Base-by-base conservation (phyloP, 2,888 invertebrate species). In the Nomada hirtipes region DNA sequence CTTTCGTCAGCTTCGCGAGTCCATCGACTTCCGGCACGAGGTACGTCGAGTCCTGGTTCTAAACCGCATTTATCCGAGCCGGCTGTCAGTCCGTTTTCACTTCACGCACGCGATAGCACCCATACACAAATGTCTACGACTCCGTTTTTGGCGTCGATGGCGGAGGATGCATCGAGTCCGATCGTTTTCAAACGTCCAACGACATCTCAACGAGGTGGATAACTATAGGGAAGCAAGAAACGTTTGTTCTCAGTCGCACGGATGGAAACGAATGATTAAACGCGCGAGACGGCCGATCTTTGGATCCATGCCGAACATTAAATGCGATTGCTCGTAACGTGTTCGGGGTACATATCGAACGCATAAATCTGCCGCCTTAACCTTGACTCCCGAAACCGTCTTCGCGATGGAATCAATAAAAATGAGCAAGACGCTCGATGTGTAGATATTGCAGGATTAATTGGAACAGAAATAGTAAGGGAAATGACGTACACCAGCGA, bases 1-100 rank as follows among this genome's bases (percentile, higher is more conserved):
- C 79, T 86, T 90, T 91, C 87, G 92, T 92, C 92, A 92, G 92
- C 91, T 91, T 77, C 87, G 90, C 89, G 86, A 87, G 84, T 89
- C 89, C 86, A 86, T 87, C 79, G 88, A 89, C 84, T 89, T 89
- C 83, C 89, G 88, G 83, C 88, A 84, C 79, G 84, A 85, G 79
- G 79, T 76, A 67, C 82, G 79, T 87, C 85, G 84, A 82, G 88
- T 88, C 84, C 89, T 88, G 83, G 59, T 87, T 86, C 86, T 78
- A 78, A 86, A 85, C 88, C 83, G 87, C 92, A 91, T 92, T 90
- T 90, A 89, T 88, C 83, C 85, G 26, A 42, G 53, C 68, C 36
- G 61, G 42, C 47, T 63, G 76, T 78, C 73, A 72, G 59, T 59
- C 53, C 59, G 36, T 68, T 63, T 47, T 79, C 80, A 80, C 75